Base-by-base conservation (phyloP, 1,140 invertebrate species). In the Scaptomyza pallida region DNA sequence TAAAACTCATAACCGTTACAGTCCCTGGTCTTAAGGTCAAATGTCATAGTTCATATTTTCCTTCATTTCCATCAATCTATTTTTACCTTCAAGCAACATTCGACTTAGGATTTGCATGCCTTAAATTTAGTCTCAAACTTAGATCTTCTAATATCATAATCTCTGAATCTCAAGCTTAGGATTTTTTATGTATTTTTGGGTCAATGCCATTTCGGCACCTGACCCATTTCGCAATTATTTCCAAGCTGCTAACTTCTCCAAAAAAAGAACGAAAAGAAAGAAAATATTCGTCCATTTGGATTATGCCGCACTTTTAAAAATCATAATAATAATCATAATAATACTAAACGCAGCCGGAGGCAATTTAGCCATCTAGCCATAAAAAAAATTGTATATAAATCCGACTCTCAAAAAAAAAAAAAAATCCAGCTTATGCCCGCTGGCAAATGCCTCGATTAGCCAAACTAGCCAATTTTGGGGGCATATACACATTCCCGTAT, bases 371-470 rank as follows among this genome's bases (percentile, higher is more conserved):
- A 76, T 51, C 35, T 51, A 69, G 50, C 43, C 72, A 65, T 76
- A 83, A 78, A 71, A 62, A 63, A 30, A 30, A 26, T 26, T 26
- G 3, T 26, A 26, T 41, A 57, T 19, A 70, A 70, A 70, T 62
- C 50, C 67, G 10, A 1, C 23, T 26, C 23, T 4, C 19, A 21
- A 21, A 4, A 26, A 26, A 26, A 35, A 63, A 54, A 43, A 54
- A 45, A 76, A 80, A 80, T 83, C 72, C 80, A 69, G 51, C 72
- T 69, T 72, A 72, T 56, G 63, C 59, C 69, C 72, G 26, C 52
- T 37, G 68, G 68, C 78, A 76, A 83, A 83, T 86, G 69, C 81
- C 80, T 86, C 81, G 82, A 85, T 85, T 85, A 85, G 81, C 73
- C 73, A 72, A 85, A 88, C 82, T 88, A 85, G 86, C 78, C 82